Conservation (phyloP, 2,113 vertebrate species). For the Eptesicus fuscus region DNA sequence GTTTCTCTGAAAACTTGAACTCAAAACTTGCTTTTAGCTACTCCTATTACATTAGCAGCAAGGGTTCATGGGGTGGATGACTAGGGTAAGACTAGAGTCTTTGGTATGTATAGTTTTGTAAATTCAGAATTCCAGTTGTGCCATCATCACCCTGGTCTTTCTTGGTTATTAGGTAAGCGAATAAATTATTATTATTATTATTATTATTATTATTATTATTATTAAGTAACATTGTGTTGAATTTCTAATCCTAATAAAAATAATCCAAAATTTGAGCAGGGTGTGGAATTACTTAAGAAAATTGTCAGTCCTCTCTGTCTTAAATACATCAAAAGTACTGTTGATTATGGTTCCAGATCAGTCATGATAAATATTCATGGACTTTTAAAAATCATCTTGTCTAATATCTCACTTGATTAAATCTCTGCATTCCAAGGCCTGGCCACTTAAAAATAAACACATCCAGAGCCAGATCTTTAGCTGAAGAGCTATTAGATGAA, state of each 20-base stretch:
- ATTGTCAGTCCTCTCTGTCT: not conserved
- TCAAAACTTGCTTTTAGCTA: not conserved
- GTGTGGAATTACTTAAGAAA: not conserved
- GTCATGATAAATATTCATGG: not conserved
- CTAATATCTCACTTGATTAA: not conserved
- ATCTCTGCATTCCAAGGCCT: not conserved
- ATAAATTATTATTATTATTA: not conserved
- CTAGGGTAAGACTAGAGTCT: not conserved
- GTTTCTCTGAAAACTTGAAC: not conserved
- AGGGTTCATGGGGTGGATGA: not conserved
- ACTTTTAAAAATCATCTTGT: not conserved
- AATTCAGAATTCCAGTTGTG: not conserved
- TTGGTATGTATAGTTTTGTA: not conserved
- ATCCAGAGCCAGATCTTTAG: not conserved
- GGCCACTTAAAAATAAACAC: not conserved
- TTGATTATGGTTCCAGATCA: not conserved
- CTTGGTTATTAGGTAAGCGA: not conserved
- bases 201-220: not conserved
- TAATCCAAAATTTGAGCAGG: not conserved
- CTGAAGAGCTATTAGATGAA: not conserved
- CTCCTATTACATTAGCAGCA: not conserved
- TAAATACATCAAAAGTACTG: not conserved
- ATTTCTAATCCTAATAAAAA: slow-evolving; percentile 18
- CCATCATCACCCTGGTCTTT: not conserved
- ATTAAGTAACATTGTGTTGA: not conserved